Conservation (phyloP, 2,113 vertebrate species). For the Lepisosteus osseus region DNA sequence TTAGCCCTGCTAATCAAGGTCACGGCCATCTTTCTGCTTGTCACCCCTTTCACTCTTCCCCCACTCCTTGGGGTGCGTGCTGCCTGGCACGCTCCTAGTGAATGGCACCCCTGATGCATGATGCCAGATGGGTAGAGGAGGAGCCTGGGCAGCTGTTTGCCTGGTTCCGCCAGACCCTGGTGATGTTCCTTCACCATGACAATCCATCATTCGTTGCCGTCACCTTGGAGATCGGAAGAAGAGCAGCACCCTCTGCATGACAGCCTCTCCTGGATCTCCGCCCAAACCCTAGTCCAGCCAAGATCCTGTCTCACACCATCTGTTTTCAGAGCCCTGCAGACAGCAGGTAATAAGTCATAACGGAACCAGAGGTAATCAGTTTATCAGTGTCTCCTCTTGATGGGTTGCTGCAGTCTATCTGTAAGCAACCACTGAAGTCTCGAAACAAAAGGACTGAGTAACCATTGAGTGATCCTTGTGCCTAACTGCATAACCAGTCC, state of each 20-base stretch:
- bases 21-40: neutral
- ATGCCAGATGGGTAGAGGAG: neutral
- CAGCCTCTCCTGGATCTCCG: neutral
- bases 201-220: neutral
- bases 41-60: neutral
- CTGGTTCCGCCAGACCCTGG: neutral
- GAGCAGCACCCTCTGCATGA: too few species aligned
- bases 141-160: neutral
- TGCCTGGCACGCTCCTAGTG: neutral
- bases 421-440: neutral
- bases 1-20: neutral
- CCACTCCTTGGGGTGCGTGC: neutral
- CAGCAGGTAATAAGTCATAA: neutral
- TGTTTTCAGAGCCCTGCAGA: neutral
- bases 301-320: constrained; percentile 5
- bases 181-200: neutral
- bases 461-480: too few species aligned
- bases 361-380: neutral
- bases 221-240: neutral
- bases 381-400: neutral
- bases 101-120: neutral
- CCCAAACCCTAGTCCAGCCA: neutral
- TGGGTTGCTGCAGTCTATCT: neutral
- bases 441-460: neutral
- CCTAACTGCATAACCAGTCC: too few species aligned